phyloP scores from a whole-genome alignment of 2,888 invertebrate genomes.

The Sicus ferrugineus region DNA sequence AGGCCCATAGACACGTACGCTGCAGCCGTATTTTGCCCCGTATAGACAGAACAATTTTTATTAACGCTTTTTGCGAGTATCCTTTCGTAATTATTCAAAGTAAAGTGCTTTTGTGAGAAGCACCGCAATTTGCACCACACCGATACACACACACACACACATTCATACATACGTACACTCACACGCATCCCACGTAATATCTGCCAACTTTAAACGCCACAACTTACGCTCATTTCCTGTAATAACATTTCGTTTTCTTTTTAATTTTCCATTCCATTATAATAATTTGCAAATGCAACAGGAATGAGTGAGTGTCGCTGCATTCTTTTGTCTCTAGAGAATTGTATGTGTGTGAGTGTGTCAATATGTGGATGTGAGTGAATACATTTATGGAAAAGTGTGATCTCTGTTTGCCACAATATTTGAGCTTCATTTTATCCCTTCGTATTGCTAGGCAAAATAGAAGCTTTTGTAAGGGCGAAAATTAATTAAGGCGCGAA shows the following conservation, averaged over 20 bases:
- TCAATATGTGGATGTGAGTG: neutral
- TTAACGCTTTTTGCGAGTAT: constrained; percentile 26
- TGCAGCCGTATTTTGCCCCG: constrained; percentile 26
- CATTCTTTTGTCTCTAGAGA: neutral
- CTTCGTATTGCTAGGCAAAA: neutral
- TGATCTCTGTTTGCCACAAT: neutral
- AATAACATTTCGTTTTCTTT: constrained; percentile 1
- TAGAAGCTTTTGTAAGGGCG: neutral
- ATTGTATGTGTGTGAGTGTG: neutral
- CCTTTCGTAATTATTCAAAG: constrained; percentile 41
- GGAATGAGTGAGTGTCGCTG: neutral
- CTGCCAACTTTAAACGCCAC: neutral
- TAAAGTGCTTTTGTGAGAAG: constrained; percentile 36
- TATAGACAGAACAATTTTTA: constrained; percentile 16
- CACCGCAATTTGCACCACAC: constrained; percentile 5
- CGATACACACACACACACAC: neutral
- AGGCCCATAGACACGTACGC: constrained; percentile 28
- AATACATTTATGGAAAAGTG: neutral
- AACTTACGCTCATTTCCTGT: constrained; percentile 21
- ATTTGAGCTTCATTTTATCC: constrained; percentile 12
- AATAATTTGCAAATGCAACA: constrained; percentile 19
- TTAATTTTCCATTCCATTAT: constrained; percentile 26
- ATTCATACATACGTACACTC: neutral
- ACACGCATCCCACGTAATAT: neutral
- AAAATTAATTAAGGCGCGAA: neutral